These are phyloP conservation scores for Pemphigus obesinymphae DNA, from an alignment of 1,140 invertebrate genomes.

Conservation along the genomic window DNA sequence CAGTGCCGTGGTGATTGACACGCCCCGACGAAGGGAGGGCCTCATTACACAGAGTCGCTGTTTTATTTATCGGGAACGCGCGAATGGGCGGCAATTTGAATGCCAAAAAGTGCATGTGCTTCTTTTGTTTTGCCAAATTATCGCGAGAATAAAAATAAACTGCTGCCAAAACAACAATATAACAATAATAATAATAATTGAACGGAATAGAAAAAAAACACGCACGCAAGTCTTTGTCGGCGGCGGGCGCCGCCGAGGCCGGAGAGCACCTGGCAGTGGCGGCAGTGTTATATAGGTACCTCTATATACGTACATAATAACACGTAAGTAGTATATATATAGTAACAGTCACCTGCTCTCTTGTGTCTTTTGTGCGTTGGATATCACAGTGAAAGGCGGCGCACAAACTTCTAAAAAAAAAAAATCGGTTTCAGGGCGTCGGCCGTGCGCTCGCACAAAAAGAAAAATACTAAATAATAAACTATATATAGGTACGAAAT, in stretches of 20 bases:
- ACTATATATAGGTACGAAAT: neutral
- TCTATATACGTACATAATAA: neutral
- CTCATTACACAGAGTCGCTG: neutral
- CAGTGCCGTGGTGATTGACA: neutral
- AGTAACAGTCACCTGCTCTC: slow-evolving; percentile 18
- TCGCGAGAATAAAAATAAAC: neutral
- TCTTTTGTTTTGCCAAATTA: neutral
- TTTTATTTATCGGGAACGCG: too few relatives aligned
- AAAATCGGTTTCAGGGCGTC: slow-evolving; percentile 26
- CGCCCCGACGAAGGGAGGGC: neutral
- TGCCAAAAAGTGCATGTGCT: too few relatives aligned
- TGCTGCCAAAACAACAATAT: neutral
- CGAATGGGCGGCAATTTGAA: too few relatives aligned
- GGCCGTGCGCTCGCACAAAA: neutral
- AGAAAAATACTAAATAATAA: neutral
- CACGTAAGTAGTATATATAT: too few relatives aligned
- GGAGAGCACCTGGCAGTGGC: slow-evolving; percentile 1
- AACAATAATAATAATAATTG: too few relatives aligned
- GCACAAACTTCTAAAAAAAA: neutral
- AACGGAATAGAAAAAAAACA: neutral
- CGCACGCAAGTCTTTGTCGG: neutral
- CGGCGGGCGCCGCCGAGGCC: neutral
- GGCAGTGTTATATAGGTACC: neutral
- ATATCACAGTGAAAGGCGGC: slow-evolving; percentile 9
- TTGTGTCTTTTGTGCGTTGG: neutral